Evolutionary conservation across 1,140 invertebrate species (phyloP).

Genomic region (Drepana arcuata): DNA sequence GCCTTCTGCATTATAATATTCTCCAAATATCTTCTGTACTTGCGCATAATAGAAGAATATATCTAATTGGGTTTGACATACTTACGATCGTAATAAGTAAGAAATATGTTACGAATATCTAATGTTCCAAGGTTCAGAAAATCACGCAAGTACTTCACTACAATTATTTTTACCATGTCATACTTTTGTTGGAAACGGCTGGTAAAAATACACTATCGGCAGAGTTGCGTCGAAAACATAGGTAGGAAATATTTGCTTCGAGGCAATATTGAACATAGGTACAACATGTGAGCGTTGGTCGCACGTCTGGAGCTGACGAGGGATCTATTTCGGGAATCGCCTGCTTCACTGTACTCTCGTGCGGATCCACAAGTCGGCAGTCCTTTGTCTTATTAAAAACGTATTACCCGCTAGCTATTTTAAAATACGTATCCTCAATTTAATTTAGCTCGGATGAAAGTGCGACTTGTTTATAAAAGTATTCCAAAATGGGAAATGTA

Average conservation of each 20-base stretch:
- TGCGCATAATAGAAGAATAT: too few species aligned
- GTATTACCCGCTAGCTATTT: slow-evolving; percentile 45
- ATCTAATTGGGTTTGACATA: too few species aligned
- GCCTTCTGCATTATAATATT: too few species aligned
- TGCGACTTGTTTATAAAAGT: slow-evolving; percentile 57
- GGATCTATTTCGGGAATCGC: slow-evolving; percentile 54
- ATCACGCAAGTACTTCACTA: slow-evolving; percentile 7
- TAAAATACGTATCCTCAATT: slow-evolving; percentile 29
- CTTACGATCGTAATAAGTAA: too few species aligned
- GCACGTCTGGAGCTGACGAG: slow-evolving; percentile 56
- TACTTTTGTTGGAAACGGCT: slow-evolving; percentile 39
- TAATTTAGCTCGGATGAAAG: slow-evolving; percentile 21
- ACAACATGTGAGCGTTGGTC: slow-evolving; percentile 25
- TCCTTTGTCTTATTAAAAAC: slow-evolving; percentile 65
- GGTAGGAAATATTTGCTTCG: slow-evolving; percentile 24
- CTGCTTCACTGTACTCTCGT: slow-evolving; percentile 32
- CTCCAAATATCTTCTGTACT: too few species aligned
- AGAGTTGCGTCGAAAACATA: slow-evolving; percentile 28
- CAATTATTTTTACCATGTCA: slow-evolving; percentile 5
- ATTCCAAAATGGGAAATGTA: slow-evolving; percentile 62
- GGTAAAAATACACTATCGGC: slow-evolving; percentile 57
- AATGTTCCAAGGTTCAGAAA: too few species aligned
- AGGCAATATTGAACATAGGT: slow-evolving; percentile 36
- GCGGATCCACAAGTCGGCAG: slow-evolving; percentile 40
- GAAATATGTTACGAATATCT: too few species aligned